Evolutionary conservation across 2,888 invertebrate genomes (phyloP).

Genomic region (Leucoptera coffeella): DNA sequence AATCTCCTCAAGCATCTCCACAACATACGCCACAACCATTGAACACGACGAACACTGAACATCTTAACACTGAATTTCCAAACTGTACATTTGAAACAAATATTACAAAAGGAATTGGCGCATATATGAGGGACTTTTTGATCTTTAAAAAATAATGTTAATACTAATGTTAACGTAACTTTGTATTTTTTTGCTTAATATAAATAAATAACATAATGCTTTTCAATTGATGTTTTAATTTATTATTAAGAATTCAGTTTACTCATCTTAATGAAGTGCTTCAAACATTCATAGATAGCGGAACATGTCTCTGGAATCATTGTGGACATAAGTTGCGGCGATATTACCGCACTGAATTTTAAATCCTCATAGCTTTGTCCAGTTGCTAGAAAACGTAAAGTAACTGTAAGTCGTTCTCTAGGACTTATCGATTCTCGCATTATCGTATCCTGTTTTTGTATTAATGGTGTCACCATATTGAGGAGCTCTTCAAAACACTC

Average conservation of each 20-base stretch:
- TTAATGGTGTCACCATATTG: background rate
- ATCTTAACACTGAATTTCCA: background rate
- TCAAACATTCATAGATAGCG: slow-evolving; percentile 6
- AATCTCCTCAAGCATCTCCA: slow-evolving; percentile 4
- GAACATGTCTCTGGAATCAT: slow-evolving; percentile 7
- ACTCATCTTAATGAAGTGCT: background rate
- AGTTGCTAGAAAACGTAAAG: slow-evolving; percentile 7
- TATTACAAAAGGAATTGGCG: background rate
- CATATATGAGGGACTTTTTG: background rate
- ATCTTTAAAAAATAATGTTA: background rate
- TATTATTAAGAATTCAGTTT: background rate
- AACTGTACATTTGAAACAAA: background rate
- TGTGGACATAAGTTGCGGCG: slow-evolving; percentile 6
- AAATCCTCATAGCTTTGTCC: slow-evolving; percentile 8
- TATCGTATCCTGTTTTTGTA: background rate
- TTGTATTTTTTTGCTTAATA: background rate
- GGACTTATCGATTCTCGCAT: background rate
- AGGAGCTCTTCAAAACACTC: background rate
- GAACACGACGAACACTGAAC: background rate
- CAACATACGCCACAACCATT: slow-evolving; percentile 3
- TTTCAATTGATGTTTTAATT: background rate
- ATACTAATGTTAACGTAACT: background rate
- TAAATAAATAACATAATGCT: background rate
- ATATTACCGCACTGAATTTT: slow-evolving; percentile 7
- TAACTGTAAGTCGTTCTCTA: slow-evolving; percentile 6